Evolutionary conservation across 2,113 vertebrate genomes (phyloP).

Genomic region (Lophotis ruficrista): DNA sequence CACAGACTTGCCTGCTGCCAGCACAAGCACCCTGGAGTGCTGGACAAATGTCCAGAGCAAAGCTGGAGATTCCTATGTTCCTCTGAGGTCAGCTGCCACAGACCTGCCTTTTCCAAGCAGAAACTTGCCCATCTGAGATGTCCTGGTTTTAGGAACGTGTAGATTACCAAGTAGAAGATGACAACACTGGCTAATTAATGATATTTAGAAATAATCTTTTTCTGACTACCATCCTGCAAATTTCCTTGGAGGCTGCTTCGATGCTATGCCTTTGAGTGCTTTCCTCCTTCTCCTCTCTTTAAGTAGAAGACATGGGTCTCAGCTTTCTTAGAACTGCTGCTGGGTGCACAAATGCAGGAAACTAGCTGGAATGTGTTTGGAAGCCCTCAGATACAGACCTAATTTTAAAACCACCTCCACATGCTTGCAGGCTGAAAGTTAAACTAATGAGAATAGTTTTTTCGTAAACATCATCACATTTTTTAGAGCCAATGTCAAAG

Average conservation of each 20-base stretch:
- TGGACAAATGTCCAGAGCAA: background rate
- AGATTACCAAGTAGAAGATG: background rate
- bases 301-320: background rate
- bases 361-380: background rate
- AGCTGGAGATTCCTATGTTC: background rate
- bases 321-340: background rate
- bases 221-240: background rate
- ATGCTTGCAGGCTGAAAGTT: background rate
- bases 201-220: background rate
- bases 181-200: background rate
- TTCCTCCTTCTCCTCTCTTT: background rate
- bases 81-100: background rate
- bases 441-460: background rate
- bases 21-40: background rate
- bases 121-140: background rate
- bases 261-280: background rate
- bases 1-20: background rate
- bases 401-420: background rate
- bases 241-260: background rate
- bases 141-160: background rate
- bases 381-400: background rate
- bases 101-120: background rate
- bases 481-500: background rate
- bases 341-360: background rate
- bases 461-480: background rate